Evolutionary conservation across 2,888 invertebrate genomes (phyloP), one percentile per base, ranked within the genome.

Genomic region (Hirtodrosophila alboralis): DNA sequence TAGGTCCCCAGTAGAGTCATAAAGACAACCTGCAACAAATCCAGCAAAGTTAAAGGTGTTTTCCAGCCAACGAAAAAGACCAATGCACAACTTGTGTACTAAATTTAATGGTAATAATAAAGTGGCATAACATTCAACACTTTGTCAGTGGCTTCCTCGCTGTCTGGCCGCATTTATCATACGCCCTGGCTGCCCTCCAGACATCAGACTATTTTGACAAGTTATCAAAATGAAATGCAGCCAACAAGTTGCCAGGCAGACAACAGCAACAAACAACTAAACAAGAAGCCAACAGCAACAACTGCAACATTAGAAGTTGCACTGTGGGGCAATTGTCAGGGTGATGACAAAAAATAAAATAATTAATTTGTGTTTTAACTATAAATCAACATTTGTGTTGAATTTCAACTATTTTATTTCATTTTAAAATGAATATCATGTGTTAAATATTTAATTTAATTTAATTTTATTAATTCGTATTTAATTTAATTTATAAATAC

Each of bases 81-180:
- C 18, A 18, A 18, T 27, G 43, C 31, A 31, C 7, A 37, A 21
- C 44, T 28, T 16, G 34, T 53, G 38, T 23, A 38, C 65, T 51
- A 56, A 61, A 62, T 67, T 57, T 79, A 76, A 83, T 81, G 64
- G 80, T 80, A 77, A 65, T 73, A 80, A 71, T 74, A 83, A 81
- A 86, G 86, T 75, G 74, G 76, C 76, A 74, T 62, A 69, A 74
- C 75, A 84, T 75, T 86, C 86, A 86, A 80, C 85, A 83, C 84
- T 76, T 74, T 83, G 86, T 72, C 85, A 75, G 74, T 54, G 75
- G 71, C 75, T 71, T 52, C 40, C 67, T 52, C 71, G 72, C 64
- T 66, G 88, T 88, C 86, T 88, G 75, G 80, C 75, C 74, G 67
- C 78, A 88, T 88, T 80, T 83, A 85, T 88, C 85, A 87, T 79